A percentile compares a stretch with the other conserved stretches of the same genome.
Conservation (phyloP, 2,113 vertebrate species). For the Butastur rufipennis region DNA sequence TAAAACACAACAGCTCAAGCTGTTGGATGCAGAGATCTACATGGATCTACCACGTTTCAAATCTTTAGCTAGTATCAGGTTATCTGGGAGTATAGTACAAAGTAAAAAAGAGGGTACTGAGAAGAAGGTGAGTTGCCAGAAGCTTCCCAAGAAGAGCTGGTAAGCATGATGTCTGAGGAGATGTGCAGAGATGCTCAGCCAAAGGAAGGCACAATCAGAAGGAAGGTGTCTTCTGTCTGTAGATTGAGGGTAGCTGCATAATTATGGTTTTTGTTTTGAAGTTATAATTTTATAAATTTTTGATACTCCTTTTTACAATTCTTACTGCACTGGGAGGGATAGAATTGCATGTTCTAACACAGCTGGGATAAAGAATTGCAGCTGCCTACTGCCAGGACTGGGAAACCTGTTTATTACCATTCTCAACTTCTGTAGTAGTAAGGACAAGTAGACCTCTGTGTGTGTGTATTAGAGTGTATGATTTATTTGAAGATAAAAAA, state of each 20-base stretch:
- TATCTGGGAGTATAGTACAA: not conserved
- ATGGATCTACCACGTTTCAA: not conserved
- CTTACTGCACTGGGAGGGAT: not conserved
- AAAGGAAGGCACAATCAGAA: not conserved
- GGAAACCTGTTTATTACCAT: not conserved
- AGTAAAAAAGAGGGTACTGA: not conserved
- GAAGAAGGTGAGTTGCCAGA: not conserved
- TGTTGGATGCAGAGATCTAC: not conserved
- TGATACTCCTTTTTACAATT: not conserved
- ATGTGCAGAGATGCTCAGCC: not conserved
- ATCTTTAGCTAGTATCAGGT: not conserved
- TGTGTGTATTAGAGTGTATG: not conserved
- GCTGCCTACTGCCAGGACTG: not conserved
- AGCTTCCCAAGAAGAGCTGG: not conserved
- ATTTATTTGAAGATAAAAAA: not conserved
- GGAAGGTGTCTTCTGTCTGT: not conserved
- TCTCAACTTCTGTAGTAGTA: not conserved
- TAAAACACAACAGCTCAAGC: not conserved
- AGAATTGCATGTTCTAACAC: not conserved
- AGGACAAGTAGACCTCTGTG: not conserved
- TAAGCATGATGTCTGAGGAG: not conserved
- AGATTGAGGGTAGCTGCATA: not conserved
- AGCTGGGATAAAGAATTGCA: not conserved
- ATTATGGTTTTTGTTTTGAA: not conserved
- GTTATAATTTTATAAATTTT: not conserved